These are phyloP conservation scores for Tribolium freemani DNA, from an alignment of 2,888 invertebrate genomes.

Conservation along the genomic window DNA sequence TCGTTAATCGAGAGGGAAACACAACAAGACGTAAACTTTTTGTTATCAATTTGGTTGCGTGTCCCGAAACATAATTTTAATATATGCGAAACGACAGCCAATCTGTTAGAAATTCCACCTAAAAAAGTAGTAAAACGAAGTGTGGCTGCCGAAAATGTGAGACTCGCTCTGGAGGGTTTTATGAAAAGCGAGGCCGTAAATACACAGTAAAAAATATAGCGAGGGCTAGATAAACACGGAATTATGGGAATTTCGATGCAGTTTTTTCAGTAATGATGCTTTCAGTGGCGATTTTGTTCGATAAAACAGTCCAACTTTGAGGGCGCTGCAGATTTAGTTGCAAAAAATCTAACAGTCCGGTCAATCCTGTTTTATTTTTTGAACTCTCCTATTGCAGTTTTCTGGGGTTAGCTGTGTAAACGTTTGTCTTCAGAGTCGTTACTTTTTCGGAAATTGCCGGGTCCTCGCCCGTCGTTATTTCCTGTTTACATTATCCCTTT, in stretches of 20 bases:
- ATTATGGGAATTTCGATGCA: neutral
- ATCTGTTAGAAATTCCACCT: slow-evolving; percentile 19
- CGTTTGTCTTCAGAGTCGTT: no score
- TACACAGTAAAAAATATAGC: slow-evolving; percentile 13
- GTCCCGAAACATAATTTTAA: slow-evolving; percentile 17
- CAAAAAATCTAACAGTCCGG: no score
- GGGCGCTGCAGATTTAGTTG: no score
- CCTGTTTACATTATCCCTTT: neutral
- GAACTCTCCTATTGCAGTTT: no score
- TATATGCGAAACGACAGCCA: slow-evolving; percentile 11
- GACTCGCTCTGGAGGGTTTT: neutral
- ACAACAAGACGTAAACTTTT: slow-evolving; percentile 3
- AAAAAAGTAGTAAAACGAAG: slow-evolving; percentile 18
- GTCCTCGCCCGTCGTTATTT: neutral
- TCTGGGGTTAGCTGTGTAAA: no score
- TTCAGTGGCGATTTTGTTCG: no score
- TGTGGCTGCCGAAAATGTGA: neutral
- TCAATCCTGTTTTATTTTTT: no score
- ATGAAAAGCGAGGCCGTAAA: slow-evolving; percentile 6
- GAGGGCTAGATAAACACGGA: slow-evolving; percentile 14
- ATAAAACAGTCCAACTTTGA: no score
- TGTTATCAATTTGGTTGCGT: slow-evolving; percentile 26
- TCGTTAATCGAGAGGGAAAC: neutral
- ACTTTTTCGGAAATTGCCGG: neutral
- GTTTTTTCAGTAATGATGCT: neutral